phyloP scores from a whole-genome alignment of 2,113 vertebrate species.

The Eclectus roratus region DNA sequence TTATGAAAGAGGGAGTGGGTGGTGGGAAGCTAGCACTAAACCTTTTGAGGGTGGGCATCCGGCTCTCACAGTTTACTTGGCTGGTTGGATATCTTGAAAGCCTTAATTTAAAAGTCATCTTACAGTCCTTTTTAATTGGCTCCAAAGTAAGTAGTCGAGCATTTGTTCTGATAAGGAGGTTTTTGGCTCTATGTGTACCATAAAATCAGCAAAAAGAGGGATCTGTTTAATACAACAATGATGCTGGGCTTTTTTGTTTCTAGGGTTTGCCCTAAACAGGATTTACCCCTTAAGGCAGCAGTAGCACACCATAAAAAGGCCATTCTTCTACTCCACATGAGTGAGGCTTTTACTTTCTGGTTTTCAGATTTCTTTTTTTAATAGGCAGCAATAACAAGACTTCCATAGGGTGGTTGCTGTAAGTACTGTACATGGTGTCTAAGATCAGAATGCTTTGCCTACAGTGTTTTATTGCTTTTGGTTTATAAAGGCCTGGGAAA shows the following conservation, averaged over 20 bases:
- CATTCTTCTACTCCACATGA: conserved; percentile 34
- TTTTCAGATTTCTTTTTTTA: conserved; percentile 56
- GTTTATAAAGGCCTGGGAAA: conserved; percentile 24
- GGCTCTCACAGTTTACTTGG: conserved; percentile 51
- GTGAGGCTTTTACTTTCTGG: conserved; percentile 43
- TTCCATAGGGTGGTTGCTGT: conserved; percentile 1
- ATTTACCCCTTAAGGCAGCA: conserved; percentile 71
- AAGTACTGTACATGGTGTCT: conserved; percentile 25
- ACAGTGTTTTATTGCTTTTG: conserved; percentile 20
- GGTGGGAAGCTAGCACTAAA: conserved; percentile 24
- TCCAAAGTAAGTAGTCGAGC: conserved; percentile 63
- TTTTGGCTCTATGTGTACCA: conserved; percentile 65
- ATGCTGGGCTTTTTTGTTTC: conserved; percentile 58
- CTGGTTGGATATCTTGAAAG: conserved; percentile 63
- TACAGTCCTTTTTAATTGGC: conserved; percentile 66
- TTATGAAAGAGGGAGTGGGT: conserved; percentile 52
- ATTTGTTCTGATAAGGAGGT: conserved; percentile 65
- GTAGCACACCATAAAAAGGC: conserved; percentile 71
- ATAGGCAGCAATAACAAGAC: conserved; percentile 23
- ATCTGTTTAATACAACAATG: conserved; percentile 73
- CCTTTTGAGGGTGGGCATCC: conserved; percentile 52
- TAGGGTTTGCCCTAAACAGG: conserved; percentile 43
- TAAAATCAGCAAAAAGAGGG: conserved; percentile 74
- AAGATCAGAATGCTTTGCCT: conserved; percentile 33
- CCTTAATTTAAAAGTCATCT: conserved; percentile 71